Evolutionary conservation across 2,113 vertebrate genomes (phyloP).

Genomic region (Pelmatolapia mariae): DNA sequence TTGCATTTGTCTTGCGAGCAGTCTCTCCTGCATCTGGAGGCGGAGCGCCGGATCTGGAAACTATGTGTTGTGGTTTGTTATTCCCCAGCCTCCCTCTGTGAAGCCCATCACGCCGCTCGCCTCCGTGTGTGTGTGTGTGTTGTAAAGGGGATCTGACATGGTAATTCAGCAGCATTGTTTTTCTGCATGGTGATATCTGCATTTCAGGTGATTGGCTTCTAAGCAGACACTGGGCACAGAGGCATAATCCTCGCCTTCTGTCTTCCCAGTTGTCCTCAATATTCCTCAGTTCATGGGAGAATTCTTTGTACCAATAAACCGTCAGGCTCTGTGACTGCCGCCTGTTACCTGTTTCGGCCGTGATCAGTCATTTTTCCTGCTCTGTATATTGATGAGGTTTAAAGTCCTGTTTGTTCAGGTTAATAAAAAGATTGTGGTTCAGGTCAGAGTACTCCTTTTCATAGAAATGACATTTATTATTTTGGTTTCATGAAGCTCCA

Average conservation of each 20-base stretch:
- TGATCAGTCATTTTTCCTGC: fast-evolving
- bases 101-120: constrained; percentile 4
- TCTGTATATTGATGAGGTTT: neutral
- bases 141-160: neutral
- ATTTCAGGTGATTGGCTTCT: constrained; percentile 16
- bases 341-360: neutral
- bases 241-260: neutral
- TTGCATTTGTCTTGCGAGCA: constrained; percentile 45
- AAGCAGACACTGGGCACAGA: neutral
- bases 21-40: constrained; percentile 18
- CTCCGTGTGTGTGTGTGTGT: neutral
- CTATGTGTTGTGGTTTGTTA: constrained; percentile 58
- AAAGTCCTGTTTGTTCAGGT: neutral
- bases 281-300: neutral
- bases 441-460: neutral
- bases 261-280: neutral
- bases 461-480: neutral
- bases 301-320: neutral
- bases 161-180: constrained; percentile 16
- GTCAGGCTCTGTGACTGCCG: neutral
- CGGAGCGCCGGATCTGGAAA: constrained; percentile 42
- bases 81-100: constrained; percentile 45
- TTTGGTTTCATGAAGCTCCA: neutral
- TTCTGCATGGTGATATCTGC: neutral
- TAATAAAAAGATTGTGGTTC: fast-evolving